These are phyloP conservation scores for Listronotus oregonensis DNA, from an alignment of 1,140 invertebrate species.

Conservation along the genomic window DNA sequence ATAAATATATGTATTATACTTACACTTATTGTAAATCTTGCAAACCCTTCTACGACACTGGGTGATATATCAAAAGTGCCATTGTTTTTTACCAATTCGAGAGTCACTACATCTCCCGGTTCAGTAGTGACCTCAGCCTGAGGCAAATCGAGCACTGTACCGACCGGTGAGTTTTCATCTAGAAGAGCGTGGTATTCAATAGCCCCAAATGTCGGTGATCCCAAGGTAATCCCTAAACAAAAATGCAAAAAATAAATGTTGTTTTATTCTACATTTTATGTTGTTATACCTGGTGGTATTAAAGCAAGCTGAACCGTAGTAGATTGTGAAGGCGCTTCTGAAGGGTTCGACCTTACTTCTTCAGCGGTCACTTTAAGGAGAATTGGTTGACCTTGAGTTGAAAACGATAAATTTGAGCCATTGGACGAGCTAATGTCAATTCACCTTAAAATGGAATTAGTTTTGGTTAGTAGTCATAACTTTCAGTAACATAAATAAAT, in stretches of 20 bases:
- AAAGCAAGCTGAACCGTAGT: slow-evolving; percentile 78
- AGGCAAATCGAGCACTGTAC: slow-evolving; percentile 71
- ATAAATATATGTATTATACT: not conserved
- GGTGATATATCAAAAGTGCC: slow-evolving; percentile 88
- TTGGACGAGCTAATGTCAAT: slow-evolving; percentile 71
- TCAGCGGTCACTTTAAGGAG: slow-evolving; percentile 82
- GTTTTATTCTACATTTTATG: too few relatives aligned
- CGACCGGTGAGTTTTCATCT: slow-evolving; percentile 82
- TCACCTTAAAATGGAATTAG: slow-evolving; percentile 66
- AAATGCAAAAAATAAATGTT: not conserved
- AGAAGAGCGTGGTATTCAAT: slow-evolving; percentile 61
- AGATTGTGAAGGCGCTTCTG: slow-evolving; percentile 74
- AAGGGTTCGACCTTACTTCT: slow-evolving; percentile 70
- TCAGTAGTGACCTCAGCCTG: slow-evolving; percentile 65
- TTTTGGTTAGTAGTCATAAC: too few relatives aligned
- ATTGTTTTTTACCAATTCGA: slow-evolving; percentile 79
- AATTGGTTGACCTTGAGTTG: slow-evolving; percentile 76
- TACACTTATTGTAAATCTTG: slow-evolving; percentile 77
- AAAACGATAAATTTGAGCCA: slow-evolving; percentile 79
- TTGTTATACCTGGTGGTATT: slow-evolving; percentile 62
- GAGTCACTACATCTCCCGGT: slow-evolving; percentile 79
- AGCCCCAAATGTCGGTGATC: slow-evolving; percentile 47
- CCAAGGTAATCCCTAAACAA: slow-evolving; percentile 34
- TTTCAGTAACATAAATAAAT: too few relatives aligned
- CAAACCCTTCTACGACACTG: slow-evolving; percentile 79